phyloP scores from a whole-genome alignment of 2,113 vertebrate genomes.

The Pelvicachromis taeniatus region DNA sequence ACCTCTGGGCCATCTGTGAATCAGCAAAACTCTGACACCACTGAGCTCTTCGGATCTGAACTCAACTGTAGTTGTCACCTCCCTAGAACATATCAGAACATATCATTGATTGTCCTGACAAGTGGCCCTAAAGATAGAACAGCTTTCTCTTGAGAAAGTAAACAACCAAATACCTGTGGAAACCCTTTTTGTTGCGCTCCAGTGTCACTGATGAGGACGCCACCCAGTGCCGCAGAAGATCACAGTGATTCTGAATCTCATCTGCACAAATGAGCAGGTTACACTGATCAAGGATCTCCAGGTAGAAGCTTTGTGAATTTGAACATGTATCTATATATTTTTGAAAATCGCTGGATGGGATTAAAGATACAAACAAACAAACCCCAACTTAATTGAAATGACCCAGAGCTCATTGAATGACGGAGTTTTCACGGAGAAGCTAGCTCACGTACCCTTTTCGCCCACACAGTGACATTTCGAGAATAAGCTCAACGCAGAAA shows the following conservation, averaged over 20 bases:
- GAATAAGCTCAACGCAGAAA: constrained; percentile 1
- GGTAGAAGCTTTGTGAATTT: accelerated
- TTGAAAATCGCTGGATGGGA: too few species aligned
- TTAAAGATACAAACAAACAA: neutral
- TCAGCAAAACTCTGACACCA: constrained; percentile 71
- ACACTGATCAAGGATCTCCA: neutral
- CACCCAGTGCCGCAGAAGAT: constrained; percentile 21
- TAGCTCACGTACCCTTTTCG: constrained; percentile 12
- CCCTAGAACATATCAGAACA: constrained; percentile 67
- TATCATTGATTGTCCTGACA: neutral
- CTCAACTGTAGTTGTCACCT: constrained; percentile 76
- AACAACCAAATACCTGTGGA: constrained; percentile 67
- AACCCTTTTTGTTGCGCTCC: constrained; percentile 65
- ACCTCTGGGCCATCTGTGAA: constrained; percentile 75
- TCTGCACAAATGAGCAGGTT: constrained; percentile 5
- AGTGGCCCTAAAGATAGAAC: neutral
- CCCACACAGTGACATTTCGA: constrained; percentile 7
- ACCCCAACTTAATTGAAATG: neutral
- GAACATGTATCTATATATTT: neutral
- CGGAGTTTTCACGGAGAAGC: neutral
- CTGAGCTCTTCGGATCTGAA: constrained; percentile 50
- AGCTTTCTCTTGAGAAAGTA: neutral
- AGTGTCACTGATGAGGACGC: constrained; percentile 53
- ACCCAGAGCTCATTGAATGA: neutral
- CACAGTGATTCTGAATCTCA: constrained; percentile 28